Conservation (phyloP, 2,888 invertebrate species). For the Calliphora vomitoria region DNA sequence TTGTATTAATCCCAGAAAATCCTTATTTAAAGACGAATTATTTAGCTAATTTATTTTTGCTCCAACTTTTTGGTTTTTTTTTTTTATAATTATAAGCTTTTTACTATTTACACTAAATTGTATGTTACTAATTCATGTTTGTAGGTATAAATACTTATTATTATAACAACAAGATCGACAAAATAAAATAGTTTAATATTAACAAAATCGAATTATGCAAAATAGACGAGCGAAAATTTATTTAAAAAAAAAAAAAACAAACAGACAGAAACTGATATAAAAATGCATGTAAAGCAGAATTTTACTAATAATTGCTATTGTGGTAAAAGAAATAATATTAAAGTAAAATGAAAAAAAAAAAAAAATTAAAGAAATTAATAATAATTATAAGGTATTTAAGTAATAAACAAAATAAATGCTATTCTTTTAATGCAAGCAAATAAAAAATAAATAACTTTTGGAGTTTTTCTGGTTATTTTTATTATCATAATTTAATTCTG, state of each 20-base stretch:
- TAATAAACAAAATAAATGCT: slow-evolving; percentile 55
- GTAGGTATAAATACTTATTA: slow-evolving; percentile 55
- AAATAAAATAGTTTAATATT: slow-evolving; percentile 27
- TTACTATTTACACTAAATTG: slow-evolving; percentile 39
- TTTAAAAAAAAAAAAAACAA: slow-evolving; percentile 25
- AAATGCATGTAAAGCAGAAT: slow-evolving; percentile 65
- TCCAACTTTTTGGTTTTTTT: slow-evolving; percentile 31
- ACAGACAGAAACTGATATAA: slow-evolving; percentile 20
- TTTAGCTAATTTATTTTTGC: slow-evolving; percentile 30
- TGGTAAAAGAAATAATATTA: slow-evolving; percentile 32
- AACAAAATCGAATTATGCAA: slow-evolving; percentile 49
- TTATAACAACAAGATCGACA: slow-evolving; percentile 23
- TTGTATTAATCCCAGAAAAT: slow-evolving; percentile 26
- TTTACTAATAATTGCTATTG: slow-evolving; percentile 56
- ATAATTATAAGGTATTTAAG: slow-evolving; percentile 65
- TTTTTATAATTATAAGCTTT: slow-evolving; percentile 62
- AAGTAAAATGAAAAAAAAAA: slow-evolving; percentile 27
- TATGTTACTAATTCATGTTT: slow-evolving; percentile 65
- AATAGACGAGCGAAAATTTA: slow-evolving; percentile 3
- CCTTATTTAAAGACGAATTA: not conserved
- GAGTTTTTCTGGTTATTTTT: slow-evolving; percentile 66
- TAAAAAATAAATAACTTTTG: slow-evolving; percentile 61
- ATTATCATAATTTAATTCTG: slow-evolving; percentile 7
- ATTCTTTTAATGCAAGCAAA: slow-evolving; percentile 70
- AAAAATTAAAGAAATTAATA: slow-evolving; percentile 44